Evolutionary conservation across 2,888 invertebrate species (phyloP).

Genomic region (Tethea ocularis): DNA sequence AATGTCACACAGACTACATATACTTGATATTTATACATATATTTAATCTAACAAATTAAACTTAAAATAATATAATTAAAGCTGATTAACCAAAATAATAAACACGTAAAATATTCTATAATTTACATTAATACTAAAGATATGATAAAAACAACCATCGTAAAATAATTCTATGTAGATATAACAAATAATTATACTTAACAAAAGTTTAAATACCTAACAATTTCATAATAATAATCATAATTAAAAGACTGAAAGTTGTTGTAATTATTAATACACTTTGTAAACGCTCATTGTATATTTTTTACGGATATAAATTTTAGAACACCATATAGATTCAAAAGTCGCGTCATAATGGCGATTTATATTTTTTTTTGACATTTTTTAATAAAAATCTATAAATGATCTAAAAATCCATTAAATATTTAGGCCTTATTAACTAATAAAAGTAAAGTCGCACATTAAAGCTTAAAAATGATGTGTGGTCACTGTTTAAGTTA

Average conservation of each 20-base stretch:
- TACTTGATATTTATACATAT: too few relatives aligned
- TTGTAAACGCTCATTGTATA: constrained; percentile 18
- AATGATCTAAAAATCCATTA: too few relatives aligned
- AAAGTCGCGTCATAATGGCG: constrained; percentile 59
- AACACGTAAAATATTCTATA: constrained; percentile 24
- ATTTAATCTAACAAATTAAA: neutral
- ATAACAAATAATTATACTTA: constrained; percentile 6
- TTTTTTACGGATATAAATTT: constrained; percentile 23
- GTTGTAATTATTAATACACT: constrained; percentile 26
- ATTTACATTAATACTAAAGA: constrained; percentile 23
- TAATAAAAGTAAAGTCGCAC: too few relatives aligned
- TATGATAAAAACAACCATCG: constrained; percentile 31
- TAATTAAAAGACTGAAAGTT: constrained; percentile 42
- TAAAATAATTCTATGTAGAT: constrained; percentile 17
- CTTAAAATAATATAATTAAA: constrained; percentile 35
- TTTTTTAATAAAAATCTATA: too few relatives aligned
- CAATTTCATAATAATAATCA: too few relatives aligned
- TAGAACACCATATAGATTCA: constrained; percentile 61
- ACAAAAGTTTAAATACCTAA: neutral
- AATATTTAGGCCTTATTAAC: constrained; percentile 22
- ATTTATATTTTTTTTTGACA: constrained; percentile 32
- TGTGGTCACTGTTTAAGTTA: too few relatives aligned
- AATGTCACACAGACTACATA: neutral
- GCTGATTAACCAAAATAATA: constrained; percentile 43
- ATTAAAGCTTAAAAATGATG: too few relatives aligned